Evolutionary conservation across 2,888 invertebrate genomes (phyloP), one percentile per base, ranked within the genome.

Genomic region (Habrosyne pyritoides): DNA sequence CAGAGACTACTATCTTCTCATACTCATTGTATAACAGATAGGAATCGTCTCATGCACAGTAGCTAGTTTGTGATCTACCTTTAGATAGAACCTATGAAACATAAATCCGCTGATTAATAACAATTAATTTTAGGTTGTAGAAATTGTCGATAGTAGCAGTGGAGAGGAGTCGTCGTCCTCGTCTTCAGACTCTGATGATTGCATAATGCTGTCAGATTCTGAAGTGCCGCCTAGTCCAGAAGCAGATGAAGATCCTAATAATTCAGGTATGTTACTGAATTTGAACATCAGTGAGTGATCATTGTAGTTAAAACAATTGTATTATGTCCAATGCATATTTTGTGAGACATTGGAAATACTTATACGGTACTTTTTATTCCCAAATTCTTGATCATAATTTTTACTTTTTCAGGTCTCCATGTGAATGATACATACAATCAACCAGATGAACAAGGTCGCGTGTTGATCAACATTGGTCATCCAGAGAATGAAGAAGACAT

Each of bases 381-480:
- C 7, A 42, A 42, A 4, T n/a, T 42, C 2, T 4, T 18, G 2
- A 42, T 47, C 14, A 46, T 42, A 18, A 36, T 55, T 2, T 52
- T 24, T 60, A 62, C 57, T 47, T 52, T 56, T 73, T 22, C 61
- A 93, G 93, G 94, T 47, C 95, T 97, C 88, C 99, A 99, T 82
- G 98, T 98, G 5, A 98, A 98, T 79, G 99, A 99, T 86, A 92
- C 95, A 6, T 96, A 97, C 78, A 99, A 99, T 87, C 93, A 96
- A 66, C 97, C 97, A 0, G 98, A 99, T 85, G 97, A 97, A 63
- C 95, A 97, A 79, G 99, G 99, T 0, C 94, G 98, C 21, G 98
- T 99, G 12, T 93, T 98, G 61, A 96, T 99, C 53, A 99, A 99
- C 84, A 96, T 99, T 22, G 98, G 98, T 7, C 99, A 99, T 86